Evolutionary conservation across 2,888 invertebrate species (phyloP), one percentile per base, ranked within the genome.

Genomic region (Papilio gigon): DNA sequence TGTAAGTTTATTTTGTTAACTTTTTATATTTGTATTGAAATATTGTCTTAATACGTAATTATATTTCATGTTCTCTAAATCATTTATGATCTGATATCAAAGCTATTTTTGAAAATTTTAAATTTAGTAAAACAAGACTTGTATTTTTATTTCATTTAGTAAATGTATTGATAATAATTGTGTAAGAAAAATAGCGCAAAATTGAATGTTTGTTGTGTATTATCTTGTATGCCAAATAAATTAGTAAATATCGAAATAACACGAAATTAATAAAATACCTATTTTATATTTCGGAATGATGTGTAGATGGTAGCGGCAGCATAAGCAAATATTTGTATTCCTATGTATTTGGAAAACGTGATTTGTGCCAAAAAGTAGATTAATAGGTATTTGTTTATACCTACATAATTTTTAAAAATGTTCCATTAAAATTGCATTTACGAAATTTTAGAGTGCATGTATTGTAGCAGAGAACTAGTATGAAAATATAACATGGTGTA

Each of bases 301-400:
- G 30, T 30, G 17, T 44, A 62, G 62, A 44, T 9, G 30, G 27
- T 58, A 58, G 33, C 12, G n/a, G n/a, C 30, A 33, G 17, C 30
- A 30, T 33, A 11, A 22, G 4, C 11, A 35, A 17, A 4, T 2
- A 14, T 27, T n/a, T 14, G 20, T 50, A 20, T 50, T 40, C 6
- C 20, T 27, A 50, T 27, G 25, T 27, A 22, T 42, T 42, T 62
- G 27, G 20, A 33, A 35, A 22, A 22, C 25, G 63, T 59, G 60
- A 66, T 66, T 66, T 60, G 60, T 66, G 66, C 66, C 66, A 66
- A 66, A 66, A 60, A 60, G 4, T 60, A 56, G 56, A 9, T 22
- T 14, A 42, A 20, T 59, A 63, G 14, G 12, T n/a, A 35, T 53
- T n/a, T 35, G 22, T 33, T 4, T 33, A 11, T 22, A 35, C 22